These are phyloP conservation scores for Neodiprion fabricii DNA, from an alignment of 1,140 invertebrate species.

Conservation along the genomic window DNA sequence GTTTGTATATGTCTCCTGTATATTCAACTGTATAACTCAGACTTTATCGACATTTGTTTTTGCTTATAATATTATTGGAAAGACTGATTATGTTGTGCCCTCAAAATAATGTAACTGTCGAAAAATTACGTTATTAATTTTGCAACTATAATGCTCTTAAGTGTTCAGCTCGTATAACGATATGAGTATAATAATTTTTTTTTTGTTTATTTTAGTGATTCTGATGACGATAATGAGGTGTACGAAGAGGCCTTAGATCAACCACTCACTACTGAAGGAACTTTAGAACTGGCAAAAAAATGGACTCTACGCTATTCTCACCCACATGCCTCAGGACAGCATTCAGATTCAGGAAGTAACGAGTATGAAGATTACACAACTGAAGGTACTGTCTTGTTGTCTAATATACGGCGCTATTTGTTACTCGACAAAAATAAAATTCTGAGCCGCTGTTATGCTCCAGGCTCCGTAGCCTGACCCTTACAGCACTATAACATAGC, in stretches of 20 bases:
- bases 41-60: too few relatives aligned
- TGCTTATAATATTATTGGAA: too few relatives aligned
- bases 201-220: constrained; percentile 56
- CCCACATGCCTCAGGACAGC: constrained; percentile 44
- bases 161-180: too few relatives aligned
- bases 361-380: constrained; percentile 70
- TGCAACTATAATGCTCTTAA: neutral
- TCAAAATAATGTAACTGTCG: too few relatives aligned
- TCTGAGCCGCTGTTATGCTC: constrained; percentile 4
- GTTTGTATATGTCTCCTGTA: too few relatives aligned
- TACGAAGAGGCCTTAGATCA: constrained; percentile 70
- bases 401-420: neutral
- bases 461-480: too few relatives aligned
- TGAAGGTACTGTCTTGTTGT: constrained; percentile 60
- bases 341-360: constrained; percentile 60
- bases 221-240: constrained; percentile 67
- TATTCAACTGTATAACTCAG: too few relatives aligned
- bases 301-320: constrained; percentile 67
- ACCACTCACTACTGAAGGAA: constrained; percentile 70
- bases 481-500: too few relatives aligned
- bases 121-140: constrained; percentile 13
- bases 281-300: constrained; percentile 68
- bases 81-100: too few relatives aligned
- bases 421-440: constrained; percentile 15
- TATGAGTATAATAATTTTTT: constrained; percentile 23